A percentile compares a stretch with the other conserved stretches of the same genome.
Conservation (phyloP, 2,888 invertebrate genomes). For the Lacanobia wlatinum region DNA sequence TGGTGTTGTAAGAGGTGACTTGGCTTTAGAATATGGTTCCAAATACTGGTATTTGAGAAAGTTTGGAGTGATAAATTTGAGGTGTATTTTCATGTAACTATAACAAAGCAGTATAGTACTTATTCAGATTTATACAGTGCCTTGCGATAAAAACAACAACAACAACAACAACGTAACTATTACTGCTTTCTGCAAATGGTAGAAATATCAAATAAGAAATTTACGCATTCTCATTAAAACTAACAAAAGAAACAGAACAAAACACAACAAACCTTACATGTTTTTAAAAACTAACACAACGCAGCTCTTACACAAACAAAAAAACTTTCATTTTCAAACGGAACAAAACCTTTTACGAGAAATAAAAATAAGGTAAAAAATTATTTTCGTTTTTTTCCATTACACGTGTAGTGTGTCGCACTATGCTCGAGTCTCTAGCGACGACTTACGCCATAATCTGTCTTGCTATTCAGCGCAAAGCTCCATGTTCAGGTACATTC, state of each 20-base stretch:
- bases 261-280: not conserved
- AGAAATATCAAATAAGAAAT: not conserved
- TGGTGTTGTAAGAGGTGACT: not conserved
- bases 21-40: not conserved
- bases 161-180: no score
- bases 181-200: not conserved
- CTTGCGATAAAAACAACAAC: no score
- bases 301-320: not conserved
- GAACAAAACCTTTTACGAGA: slow-evolving; percentile 25
- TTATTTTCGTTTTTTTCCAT: slow-evolving; percentile 40
- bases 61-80: not conserved
- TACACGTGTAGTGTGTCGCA: slow-evolving; percentile 35
- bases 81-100: no score
- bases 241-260: not conserved
- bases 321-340: slow-evolving; percentile 5
- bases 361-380: slow-evolving; percentile 29
- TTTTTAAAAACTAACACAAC: not conserved
- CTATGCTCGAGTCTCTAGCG: slow-evolving; percentile 66
- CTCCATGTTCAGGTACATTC: slow-evolving; percentile 71
- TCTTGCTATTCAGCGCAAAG: slow-evolving; percentile 74
- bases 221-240: not conserved
- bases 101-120: no score
- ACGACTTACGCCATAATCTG: slow-evolving; percentile 76
- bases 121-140: no score
- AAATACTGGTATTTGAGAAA: not conserved